These are phyloP conservation scores for Unio pictorum DNA, from an alignment of 2,888 invertebrate species.

Conservation along the genomic window DNA sequence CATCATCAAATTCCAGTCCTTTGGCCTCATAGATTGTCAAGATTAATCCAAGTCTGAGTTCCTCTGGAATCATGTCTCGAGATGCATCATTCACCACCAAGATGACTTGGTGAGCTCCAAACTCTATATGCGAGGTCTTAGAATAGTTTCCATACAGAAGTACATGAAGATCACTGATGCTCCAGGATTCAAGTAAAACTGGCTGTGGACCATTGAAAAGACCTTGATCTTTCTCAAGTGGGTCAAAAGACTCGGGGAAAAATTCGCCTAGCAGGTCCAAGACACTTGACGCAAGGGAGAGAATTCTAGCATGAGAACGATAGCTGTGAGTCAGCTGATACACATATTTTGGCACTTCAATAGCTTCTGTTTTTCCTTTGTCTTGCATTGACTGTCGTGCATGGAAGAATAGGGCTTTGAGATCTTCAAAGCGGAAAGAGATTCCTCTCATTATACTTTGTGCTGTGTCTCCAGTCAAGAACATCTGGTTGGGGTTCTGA, in stretches of 20 bases:
- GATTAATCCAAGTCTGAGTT: conserved; percentile 21
- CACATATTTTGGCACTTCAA: conserved; percentile 10
- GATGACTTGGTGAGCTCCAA: too few species aligned
- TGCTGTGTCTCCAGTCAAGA: conserved; percentile 62
- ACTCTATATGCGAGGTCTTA: too few species aligned
- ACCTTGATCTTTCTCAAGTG: conserved; percentile 23
- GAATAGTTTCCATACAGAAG: too few species aligned
- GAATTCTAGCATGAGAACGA: conserved; percentile 35
- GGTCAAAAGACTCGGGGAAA: conserved; percentile 41
- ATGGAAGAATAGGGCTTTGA: conserved; percentile 58
- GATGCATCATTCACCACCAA: too few species aligned
- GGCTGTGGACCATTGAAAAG: conserved; percentile 50
- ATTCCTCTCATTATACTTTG: conserved; percentile 67
- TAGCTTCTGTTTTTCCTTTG: conserved; percentile 29
- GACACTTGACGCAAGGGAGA: conserved; percentile 29
- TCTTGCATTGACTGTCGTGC: conserved; percentile 45
- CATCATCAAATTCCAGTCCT: conserved; percentile 43
- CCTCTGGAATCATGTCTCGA: background rate
- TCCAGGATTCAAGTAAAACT: conserved; percentile 44
- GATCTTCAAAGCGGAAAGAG: conserved; percentile 62
- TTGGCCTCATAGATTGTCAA: conserved; percentile 35
- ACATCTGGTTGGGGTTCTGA: conserved; percentile 56
- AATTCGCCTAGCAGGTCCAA: conserved; percentile 21
- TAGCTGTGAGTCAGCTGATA: conserved; percentile 29
- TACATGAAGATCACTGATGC: background rate